Conservation (phyloP, 2,888 invertebrate species). For the Galerucella nymphaeae region DNA sequence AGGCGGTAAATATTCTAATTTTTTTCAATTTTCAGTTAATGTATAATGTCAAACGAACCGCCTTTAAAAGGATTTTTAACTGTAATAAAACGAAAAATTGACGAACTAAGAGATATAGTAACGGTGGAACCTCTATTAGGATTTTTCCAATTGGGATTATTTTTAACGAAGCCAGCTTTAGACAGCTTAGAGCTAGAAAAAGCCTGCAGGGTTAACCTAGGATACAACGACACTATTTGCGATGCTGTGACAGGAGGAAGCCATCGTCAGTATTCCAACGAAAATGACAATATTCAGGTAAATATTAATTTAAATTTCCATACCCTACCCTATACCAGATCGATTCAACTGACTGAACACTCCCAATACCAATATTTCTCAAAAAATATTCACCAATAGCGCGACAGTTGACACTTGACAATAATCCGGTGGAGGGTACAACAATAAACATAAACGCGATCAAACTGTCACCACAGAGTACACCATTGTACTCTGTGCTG, state of each 20-base stretch:
- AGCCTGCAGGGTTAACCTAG: conserved; percentile 68
- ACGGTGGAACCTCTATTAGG: conserved; percentile 61
- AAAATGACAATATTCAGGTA: conserved; percentile 65
- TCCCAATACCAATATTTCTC: too few relatives aligned
- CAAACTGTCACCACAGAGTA: too few relatives aligned
- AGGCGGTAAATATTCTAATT: too few relatives aligned
- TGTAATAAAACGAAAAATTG: conserved; percentile 43
- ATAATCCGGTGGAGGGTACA: too few relatives aligned
- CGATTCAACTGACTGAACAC: too few relatives aligned
- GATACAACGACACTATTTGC: conserved; percentile 67
- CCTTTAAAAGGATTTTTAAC: conserved; percentile 5
- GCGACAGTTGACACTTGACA: too few relatives aligned
- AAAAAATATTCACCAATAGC: too few relatives aligned
- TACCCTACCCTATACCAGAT: not conserved
- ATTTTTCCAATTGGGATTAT: conserved; percentile 57
- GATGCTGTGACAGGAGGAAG: conserved; percentile 60
- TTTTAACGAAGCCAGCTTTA: conserved; percentile 63
- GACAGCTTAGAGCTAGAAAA: conserved; percentile 70
- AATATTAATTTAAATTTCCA: not conserved
- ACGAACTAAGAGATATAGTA: conserved; percentile 51
- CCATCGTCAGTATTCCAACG: conserved; percentile 56
- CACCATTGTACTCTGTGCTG: too few relatives aligned
- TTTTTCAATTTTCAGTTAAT: not conserved
- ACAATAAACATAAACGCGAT: too few relatives aligned
- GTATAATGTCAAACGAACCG: not conserved